These are phyloP conservation scores for Mustelus asterias DNA, from an alignment of 2,113 vertebrate genomes.

Conservation along the genomic window DNA sequence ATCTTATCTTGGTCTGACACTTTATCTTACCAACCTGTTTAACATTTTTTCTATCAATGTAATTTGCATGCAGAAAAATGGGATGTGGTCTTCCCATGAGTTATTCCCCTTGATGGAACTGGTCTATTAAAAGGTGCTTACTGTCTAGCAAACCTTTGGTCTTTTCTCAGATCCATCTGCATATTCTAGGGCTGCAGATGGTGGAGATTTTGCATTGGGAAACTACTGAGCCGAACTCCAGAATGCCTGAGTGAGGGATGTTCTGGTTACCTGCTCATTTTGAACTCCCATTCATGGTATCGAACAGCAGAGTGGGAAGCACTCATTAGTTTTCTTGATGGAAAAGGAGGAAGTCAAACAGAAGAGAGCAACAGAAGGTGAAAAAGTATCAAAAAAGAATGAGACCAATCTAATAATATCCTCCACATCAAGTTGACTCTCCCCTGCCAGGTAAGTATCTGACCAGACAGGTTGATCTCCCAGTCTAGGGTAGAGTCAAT, in stretches of 20 bases:
- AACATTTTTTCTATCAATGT: background rate
- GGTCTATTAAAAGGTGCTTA: background rate
- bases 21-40: background rate
- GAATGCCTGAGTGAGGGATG: background rate
- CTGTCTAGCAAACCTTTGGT: background rate
- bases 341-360: background rate
- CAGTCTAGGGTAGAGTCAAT: too few relatives aligned
- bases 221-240: background rate
- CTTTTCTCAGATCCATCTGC: background rate
- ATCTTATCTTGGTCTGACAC: too few relatives aligned
- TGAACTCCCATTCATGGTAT: background rate
- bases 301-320: background rate
- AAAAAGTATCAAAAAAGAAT: background rate
- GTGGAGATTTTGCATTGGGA: background rate
- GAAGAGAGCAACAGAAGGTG: background rate
- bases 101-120: background rate
- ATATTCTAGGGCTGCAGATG: too few relatives aligned
- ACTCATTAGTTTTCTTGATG: background rate
- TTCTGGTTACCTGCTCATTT: background rate
- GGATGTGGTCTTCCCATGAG: background rate
- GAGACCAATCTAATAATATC: background rate
- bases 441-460: too few relatives aligned
- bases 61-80: background rate
- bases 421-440: background rate
- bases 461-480: too few relatives aligned